Conservation (phyloP, 2,888 invertebrate genomes). For the Ellobium chinense region DNA sequence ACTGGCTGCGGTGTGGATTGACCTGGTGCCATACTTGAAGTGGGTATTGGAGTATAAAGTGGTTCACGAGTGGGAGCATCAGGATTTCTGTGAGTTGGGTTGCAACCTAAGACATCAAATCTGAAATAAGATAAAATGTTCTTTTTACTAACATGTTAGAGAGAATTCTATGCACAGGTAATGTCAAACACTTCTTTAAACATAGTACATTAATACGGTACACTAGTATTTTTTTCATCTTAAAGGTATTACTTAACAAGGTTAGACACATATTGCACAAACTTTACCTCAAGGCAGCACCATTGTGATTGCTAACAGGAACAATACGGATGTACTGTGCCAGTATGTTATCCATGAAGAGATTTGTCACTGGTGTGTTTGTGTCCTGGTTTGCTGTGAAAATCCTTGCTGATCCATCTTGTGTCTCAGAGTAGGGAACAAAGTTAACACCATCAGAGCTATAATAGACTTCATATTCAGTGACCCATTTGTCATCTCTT, state of each 20-base stretch:
- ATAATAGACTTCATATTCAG: conserved; percentile 56
- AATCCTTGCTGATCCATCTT: conserved; percentile 35
- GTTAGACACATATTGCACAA: too few relatives aligned
- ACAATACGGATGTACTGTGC: conserved; percentile 47
- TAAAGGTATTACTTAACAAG: too few relatives aligned
- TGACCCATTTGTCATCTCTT: conserved; percentile 61
- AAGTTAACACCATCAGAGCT: conserved; percentile 60
- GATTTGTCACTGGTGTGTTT: conserved; percentile 34
- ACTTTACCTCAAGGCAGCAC: conserved; percentile 45
- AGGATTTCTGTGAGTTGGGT: conserved; percentile 17
- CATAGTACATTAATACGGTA: too few relatives aligned
- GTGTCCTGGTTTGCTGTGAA: conserved; percentile 47
- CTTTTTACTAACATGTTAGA: background rate
- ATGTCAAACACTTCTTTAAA: background rate
- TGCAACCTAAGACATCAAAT: conserved; percentile 50
- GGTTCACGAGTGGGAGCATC: background rate
- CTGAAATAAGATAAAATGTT: background rate
- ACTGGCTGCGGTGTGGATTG: background rate
- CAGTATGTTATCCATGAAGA: conserved; percentile 38
- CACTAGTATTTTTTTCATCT: too few relatives aligned
- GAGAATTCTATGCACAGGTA: background rate
- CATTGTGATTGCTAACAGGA: conserved; percentile 32
- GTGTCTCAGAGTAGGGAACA: conserved; percentile 52
- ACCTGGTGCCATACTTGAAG: background rate
- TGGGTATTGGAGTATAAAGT: conserved; percentile 10